These are phyloP conservation scores for Sarcoramphus papa DNA, from an alignment of 2,797 vertebrate species.

Conservation along the genomic window DNA sequence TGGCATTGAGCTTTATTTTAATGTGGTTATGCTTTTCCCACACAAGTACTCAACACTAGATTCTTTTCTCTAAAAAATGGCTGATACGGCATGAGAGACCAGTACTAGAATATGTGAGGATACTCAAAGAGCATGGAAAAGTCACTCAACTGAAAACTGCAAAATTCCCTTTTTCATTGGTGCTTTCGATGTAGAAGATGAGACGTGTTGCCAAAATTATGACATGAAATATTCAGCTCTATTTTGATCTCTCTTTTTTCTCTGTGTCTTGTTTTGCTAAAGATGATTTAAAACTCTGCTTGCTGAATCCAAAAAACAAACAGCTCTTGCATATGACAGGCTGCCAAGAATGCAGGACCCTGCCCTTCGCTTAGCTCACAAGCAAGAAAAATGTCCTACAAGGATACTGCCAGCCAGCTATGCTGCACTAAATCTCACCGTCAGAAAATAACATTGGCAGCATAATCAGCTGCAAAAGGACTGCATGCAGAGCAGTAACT, in stretches of 20 bases:
- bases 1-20: neutral
- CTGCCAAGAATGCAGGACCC: conserved; percentile 54
- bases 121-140: neutral
- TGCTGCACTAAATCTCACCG: neutral
- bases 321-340: conserved; percentile 37
- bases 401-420: conserved; percentile 6
- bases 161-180: conserved; percentile 6
- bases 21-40: neutral
- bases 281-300: conserved; percentile 58
- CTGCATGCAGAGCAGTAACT: conserved; percentile 24
- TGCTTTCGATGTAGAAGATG: neutral
- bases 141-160: neutral
- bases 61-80: neutral
- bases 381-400: conserved; percentile 36
- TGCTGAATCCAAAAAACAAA: conserved; percentile 54
- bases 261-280: conserved; percentile 41
- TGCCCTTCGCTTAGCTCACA: conserved; percentile 46
- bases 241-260: conserved; percentile 51
- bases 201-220: conserved; percentile 45
- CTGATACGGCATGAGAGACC: neutral
- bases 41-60: neutral
- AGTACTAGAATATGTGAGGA: neutral
- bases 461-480: conserved; percentile 20
- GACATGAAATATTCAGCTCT: conserved; percentile 46
- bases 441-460: conserved; percentile 41